Percentiles rank a stretch among this genome's conserved stretches.
Conservation (phyloP, 2,113 vertebrate species). For the Cacatua alba region DNA sequence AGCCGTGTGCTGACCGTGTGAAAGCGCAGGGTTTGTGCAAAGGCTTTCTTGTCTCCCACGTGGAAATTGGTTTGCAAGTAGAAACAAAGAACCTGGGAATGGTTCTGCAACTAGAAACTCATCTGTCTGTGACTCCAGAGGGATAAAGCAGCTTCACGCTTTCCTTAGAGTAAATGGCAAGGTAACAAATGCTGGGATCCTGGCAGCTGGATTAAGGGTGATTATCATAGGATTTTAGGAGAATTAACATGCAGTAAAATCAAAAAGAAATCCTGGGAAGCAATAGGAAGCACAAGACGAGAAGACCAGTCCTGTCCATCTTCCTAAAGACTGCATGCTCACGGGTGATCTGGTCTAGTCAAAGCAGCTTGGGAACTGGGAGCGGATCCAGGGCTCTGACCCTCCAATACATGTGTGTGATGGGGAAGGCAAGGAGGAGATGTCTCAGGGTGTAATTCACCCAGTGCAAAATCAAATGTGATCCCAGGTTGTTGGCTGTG, state of each 20-base stretch:
- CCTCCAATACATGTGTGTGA: no score
- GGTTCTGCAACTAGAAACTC: constrained; percentile 20
- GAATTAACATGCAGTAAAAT: constrained; percentile 15
- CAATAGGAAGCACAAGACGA: not conserved
- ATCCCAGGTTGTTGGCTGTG: not conserved
- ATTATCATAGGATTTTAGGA: constrained; percentile 11
- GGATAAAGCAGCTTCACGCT: constrained; percentile 23
- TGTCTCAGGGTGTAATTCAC: not conserved
- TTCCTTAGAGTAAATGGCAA: not conserved
- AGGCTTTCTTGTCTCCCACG: not conserved
- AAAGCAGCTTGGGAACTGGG: accelerated
- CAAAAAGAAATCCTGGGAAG: constrained; percentile 12
- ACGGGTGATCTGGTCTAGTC: not conserved
- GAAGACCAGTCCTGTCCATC: not conserved
- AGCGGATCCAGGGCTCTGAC: not conserved
- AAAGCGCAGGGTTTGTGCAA: not conserved
- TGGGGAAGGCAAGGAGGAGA: not conserved
- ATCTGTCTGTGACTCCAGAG: not conserved
- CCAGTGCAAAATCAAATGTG: not conserved
- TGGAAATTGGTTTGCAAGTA: constrained; percentile 27
- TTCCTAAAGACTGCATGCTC: not conserved
- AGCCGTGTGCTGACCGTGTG: not conserved
- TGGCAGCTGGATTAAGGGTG: constrained; percentile 26
- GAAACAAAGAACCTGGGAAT: constrained; percentile 23
- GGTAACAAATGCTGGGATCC: not conserved